Base-by-base conservation (phyloP, 64 coral and sea anemone species). In the Trachythela sp. region DNA sequence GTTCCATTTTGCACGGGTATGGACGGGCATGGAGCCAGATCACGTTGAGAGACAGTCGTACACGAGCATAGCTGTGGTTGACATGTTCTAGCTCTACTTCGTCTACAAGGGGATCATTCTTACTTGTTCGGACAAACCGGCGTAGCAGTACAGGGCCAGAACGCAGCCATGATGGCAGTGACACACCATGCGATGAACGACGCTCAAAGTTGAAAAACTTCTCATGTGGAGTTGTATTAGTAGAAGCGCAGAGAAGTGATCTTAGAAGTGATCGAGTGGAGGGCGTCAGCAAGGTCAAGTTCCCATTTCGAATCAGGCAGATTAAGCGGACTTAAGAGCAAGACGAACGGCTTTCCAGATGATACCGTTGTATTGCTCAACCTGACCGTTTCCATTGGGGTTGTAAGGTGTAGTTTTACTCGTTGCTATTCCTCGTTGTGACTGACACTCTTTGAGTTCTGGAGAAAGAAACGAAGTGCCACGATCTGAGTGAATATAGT, bases 401-500 rank as follows among this genome's bases (percentile, higher is more conserved):
- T 70, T 37, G 29, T 86, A 91, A 17, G 50, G 1, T 11, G 54
- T 91, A 11, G 84, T 86, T 4, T 26, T 18, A 41, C 89, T 91
- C 7, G 77, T 59, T 7, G 51, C 89, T 1, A 90, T 33, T 0
- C 89, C 89, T 85, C 32, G 3, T 11, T 24, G 2, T 0, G 0
- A 9, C 11, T 85, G 83, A 18, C 15, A 90, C 4, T 2, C 20
- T 85, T 85, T 80, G 24, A 89, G 48, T 36, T 89, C 88, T 2
- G 77, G 0, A 3, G 70, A 83, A 1, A 89, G 4, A 24, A 90
- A 85, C 13, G 89, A 85, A 2, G 80, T 0, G 8, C 89, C 89
- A n/a, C 80, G 45, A 30, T 90, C 77, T 1, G 89, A 90, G 29
- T 84, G 88, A 22, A 90, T n/a, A n/a, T n/a, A n/a, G n/a, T n/a